Base-by-base conservation (phyloP, 2,888 invertebrate genomes). In the Eupithecia subfuscata region DNA sequence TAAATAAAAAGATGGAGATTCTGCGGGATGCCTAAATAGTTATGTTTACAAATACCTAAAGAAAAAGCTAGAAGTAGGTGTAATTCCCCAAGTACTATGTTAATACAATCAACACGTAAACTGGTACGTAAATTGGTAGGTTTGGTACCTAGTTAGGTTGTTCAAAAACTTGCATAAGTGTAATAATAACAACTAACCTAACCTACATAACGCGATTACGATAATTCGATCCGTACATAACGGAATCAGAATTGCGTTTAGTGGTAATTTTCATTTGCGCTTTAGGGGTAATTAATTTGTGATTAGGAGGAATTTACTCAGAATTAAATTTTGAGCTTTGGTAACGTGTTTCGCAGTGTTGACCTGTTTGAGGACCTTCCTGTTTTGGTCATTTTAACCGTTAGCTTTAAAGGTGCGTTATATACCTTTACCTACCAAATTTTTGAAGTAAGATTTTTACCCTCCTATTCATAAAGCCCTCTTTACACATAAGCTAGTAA, bases 181-280 rank as follows among this genome's bases (percentile, higher is more conserved):
- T 68, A 18, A 48, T 68, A 18, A 48, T 48, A 14, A n/a, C 16
- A 52, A 63, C 30, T n/a, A 12, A 64, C 1, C 43, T 43, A 12
- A 40, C 74, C 73, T 73, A 64, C 71, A 75, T 75, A 73, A 78
- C 68, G 45, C 71, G 71, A 75, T 79, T 79, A 78, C 73, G 78
- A 75, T 80, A 78, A 80, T 80, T 71, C 67, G 75, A 78, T 73
- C 68, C 70, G 70, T 70, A 79, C 78, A 79, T 77, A 75, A 78
- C 77, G 76, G 75, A 80, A 81, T 82, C 78, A 80, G 78, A 79
- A 79, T 80, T 76, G 79, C 76, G 79, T 77, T 80, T 79, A 79
- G 78, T 79, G 79, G 81, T 78, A 77, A 79, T 80, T 82, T 80
- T 80, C 80, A 81, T 80, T 80, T 73, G 77, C 71, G 79, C 77